Base-by-base conservation (phyloP, 2,113 vertebrate genomes). In the Etheostoma spectabile region DNA sequence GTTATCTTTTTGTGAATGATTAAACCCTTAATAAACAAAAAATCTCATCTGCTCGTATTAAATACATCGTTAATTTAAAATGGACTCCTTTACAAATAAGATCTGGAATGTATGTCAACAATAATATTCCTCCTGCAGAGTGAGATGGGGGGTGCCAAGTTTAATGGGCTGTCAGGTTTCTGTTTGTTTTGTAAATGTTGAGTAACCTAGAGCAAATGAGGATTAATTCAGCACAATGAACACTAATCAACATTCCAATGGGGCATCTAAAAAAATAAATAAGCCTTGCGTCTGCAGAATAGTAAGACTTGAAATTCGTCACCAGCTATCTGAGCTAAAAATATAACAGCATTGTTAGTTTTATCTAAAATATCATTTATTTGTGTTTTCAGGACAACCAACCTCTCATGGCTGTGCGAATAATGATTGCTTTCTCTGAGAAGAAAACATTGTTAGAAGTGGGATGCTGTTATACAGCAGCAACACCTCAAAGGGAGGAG, bases 161-260 rank as follows among this genome's bases (percentile, higher is more conserved):
- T 77, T 52, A 77, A 74, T 70, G 22, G 21, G 61, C 42, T 73
- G 71, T 65, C 72, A 74, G 57, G 45, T 65, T 55, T 60, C 10
- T 65, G 33, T 84, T 81, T 78, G 35, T 69, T 78, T 74, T 71
- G 11, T 70, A 66, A 79, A 82, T 79, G 64, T 52, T 55, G 60
- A 66, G 33, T 71, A 69, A 79, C 51, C 45, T 59, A 60, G 30
- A 77, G 24, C 45, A 77, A 65, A 69, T 22, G 30, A 52, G 72
- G 75, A 76, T 83, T 80, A 51, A 87, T 80, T 80, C 14, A 46
- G 35, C 51, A 56, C 63, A 67, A 52, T 61, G 52, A 74, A 19
- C 45, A 53, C 22, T 59, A 73, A 80, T 86, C 24, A 77, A 57
- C 71, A 21, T 45, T 72, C 27, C 13, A 15, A 4, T 6, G 7